phyloP scores from a whole-genome alignment of 2,113 vertebrate genomes.

The Apistogramma diplotaenia region DNA sequence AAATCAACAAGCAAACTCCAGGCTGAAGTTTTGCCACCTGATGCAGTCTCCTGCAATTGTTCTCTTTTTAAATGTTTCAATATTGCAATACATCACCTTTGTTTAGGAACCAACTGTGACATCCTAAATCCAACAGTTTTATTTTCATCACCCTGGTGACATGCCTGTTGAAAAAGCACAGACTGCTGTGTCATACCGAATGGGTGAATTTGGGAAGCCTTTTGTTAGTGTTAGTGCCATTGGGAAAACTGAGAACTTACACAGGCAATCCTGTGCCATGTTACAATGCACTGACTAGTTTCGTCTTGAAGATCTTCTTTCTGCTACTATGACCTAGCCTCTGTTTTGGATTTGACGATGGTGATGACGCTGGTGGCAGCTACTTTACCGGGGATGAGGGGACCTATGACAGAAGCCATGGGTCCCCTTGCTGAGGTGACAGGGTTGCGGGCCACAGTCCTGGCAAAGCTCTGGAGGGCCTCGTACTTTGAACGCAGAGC shows the following conservation, averaged over 20 bases:
- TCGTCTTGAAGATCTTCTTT: constrained; percentile 41
- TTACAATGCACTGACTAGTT: constrained; percentile 82
- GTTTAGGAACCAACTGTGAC: not conserved
- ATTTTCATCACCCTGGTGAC: not conserved
- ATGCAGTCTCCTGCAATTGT: not conserved
- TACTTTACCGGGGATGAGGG: constrained; percentile 92
- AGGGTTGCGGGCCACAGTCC: constrained; percentile 94
- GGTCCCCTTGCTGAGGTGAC: constrained; percentile 86
- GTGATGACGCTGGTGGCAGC: constrained; percentile 99
- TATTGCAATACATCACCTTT: not conserved
- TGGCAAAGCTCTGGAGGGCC: constrained; percentile 96
- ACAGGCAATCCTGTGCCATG: constrained; percentile 70
- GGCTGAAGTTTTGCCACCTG: not conserved
- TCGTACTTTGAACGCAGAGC: constrained; percentile 97
- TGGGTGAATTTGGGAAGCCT: constrained; percentile 21
- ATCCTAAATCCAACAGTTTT: not conserved
- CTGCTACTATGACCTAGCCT: constrained; percentile 90
- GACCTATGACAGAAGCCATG: constrained; percentile 86
- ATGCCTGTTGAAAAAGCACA: not conserved
- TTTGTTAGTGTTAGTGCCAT: constrained; percentile 25
- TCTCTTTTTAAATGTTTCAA: not conserved
- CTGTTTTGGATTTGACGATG: constrained; percentile 98
- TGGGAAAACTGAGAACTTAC: constrained; percentile 20
- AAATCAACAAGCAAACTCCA: constrained; percentile 7
- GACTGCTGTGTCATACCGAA: constrained; percentile 13